These are phyloP conservation scores for Helicoverpa zea DNA, from an alignment of 1,140 invertebrate genomes.

Conservation along the genomic window DNA sequence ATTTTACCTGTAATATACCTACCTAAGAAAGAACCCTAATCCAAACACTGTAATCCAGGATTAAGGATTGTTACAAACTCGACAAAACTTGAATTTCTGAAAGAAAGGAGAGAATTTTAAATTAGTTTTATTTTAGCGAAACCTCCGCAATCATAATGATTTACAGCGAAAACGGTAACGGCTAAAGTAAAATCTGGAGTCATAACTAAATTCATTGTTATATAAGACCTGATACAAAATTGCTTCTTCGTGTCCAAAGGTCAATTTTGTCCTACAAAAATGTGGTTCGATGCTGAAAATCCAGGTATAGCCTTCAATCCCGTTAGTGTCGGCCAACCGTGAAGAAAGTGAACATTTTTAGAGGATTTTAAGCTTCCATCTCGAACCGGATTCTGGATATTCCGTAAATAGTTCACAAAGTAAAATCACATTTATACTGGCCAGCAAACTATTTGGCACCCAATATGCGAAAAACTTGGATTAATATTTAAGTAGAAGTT, in stretches of 20 bases:
- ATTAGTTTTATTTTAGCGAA: background rate
- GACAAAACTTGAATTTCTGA: constrained; percentile 16
- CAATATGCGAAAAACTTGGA: too few species aligned
- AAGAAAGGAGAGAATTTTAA: constrained; percentile 29
- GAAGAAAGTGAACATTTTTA: background rate
- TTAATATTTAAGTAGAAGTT: too few species aligned
- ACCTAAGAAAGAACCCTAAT: constrained; percentile 20
- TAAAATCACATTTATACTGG: background rate
- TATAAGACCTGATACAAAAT: too few species aligned
- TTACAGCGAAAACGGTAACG: background rate
- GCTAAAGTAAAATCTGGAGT: background rate
- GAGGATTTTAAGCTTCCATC: background rate
- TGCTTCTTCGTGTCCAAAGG: too few species aligned
- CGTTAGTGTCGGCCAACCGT: background rate
- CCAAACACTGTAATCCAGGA: constrained; percentile 18
- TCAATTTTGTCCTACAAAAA: background rate
- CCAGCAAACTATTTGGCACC: too few species aligned
- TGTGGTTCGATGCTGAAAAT: background rate
- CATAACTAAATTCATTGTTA: background rate
- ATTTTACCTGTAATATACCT: background rate
- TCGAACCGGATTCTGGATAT: background rate
- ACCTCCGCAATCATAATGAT: background rate
- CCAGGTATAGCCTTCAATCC: constrained; percentile 4
- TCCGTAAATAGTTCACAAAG: background rate
- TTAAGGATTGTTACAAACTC: constrained; percentile 33